Conservation (phyloP, 2,888 invertebrate genomes). For the Acleris cristana region DNA sequence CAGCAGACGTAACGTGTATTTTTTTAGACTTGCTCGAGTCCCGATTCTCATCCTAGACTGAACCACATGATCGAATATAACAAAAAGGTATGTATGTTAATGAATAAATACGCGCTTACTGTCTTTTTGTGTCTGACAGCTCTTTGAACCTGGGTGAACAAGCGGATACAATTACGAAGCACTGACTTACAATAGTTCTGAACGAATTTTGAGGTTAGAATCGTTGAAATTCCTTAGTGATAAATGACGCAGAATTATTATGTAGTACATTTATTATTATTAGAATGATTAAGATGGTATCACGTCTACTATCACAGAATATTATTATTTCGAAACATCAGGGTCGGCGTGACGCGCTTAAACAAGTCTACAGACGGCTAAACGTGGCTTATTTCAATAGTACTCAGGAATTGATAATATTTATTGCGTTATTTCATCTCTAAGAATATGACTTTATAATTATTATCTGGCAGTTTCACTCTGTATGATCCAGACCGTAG, state of each 20-base stretch:
- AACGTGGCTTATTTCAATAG: conserved; percentile 25
- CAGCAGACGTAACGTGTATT: too few relatives aligned
- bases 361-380: conserved; percentile 24
- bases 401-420: conserved; percentile 21
- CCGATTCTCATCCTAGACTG: too few relatives aligned
- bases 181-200: conserved; percentile 1
- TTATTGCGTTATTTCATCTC: conserved; percentile 14
- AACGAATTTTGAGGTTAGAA: conserved; percentile 25
- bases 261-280: conserved; percentile 48
- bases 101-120: too few relatives aligned
- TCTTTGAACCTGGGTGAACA: not conserved
- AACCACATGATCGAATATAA: too few relatives aligned
- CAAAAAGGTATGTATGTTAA: too few relatives aligned
- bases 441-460: conserved; percentile 21
- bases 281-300: conserved; percentile 76
- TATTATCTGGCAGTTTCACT: conserved; percentile 32
- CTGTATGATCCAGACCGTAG: conserved; percentile 16
- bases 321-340: conserved; percentile 67
- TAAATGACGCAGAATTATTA: conserved; percentile 60
- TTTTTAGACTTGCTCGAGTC: too few relatives aligned
- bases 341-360: conserved; percentile 58
- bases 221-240: conserved; percentile 54
- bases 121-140: too few relatives aligned
- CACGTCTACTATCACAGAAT: conserved; percentile 84
- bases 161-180: not conserved